Evolutionary conservation across 2,888 invertebrate genomes (phyloP), one percentile per base, ranked within the genome.

Genomic region (Protophormia terraenovae): DNA sequence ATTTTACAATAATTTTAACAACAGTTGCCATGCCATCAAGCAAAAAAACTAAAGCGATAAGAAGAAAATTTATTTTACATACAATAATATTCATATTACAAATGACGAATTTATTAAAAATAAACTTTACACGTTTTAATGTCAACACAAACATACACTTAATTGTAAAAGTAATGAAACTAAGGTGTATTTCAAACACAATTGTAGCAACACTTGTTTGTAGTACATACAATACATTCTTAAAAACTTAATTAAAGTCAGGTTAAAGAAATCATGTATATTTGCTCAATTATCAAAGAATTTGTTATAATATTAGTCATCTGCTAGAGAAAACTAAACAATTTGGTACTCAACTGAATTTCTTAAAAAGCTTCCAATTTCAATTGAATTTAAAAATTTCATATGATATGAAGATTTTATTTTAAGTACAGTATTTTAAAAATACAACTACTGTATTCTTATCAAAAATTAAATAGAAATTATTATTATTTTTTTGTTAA

Each of bases 381-480:
- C 35, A 55, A 41, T 55, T 55, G 16, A 55, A 71, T 41, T 29
- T 4, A 14, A 27, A 7, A 38, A 71, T 27, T 29, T 8, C 1
- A 3, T 27, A 24, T 3, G 10, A 50, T 19, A 12, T 50, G 3
- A 50, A 50, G 12, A 50, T 50, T 50, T 22, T 14, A n/a, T 55
- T n/a, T 55, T 29, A 7, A 55, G 24, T 55, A 16, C 14, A 45
- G 27, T 27, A 27, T 14, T 27, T 55, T 12, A 14, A 27, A 8
- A 50, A 12, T 3, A 50, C 50, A 16, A 32, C 10, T 32, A 32
- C 2, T 29, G 19, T 16, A 60, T 19, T 47, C 32, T 47, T 62
- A 62, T 47, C 73, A 58, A 41, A 58, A 38, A 55, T 45, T 7
- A 29, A 66, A 66, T 55, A 55, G 24, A n/a, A 32, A 58, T 58